Base-by-base conservation (phyloP, 2,888 invertebrate genomes). In the Ferdinandea cuprea region DNA sequence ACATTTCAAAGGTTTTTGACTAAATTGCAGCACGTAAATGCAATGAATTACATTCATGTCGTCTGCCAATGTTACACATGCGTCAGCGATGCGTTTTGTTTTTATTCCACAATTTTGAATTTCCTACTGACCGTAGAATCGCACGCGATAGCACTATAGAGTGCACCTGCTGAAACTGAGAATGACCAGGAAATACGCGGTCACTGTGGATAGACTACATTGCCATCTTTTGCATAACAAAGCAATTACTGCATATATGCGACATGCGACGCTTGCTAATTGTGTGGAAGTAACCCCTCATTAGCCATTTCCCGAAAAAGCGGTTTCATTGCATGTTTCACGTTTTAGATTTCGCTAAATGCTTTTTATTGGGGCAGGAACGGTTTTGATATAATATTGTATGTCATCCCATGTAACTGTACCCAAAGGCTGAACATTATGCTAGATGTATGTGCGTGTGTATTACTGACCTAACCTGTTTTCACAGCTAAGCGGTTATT, bases 201-300 rank as follows among this genome's bases (percentile, higher is more conserved):
- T 30, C 17, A 68, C 25, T 15, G n/a, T n/a, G 37, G 50, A 30
- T 52, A 72, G 40, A 46, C 37, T 58, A 46, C 46, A 46, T 48
- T 65, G 40, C 65, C 73, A 65, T 65, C 30, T 65, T 61, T 73
- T 73, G 44, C 65, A 58, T 65, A 58, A 65, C 74, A 74, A 50
- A 40, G 50, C 46, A 59, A 30, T 58, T 58, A 71, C n/a, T 19
- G 11, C 9, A 40, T 32, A 7, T n/a, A 30, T 2, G 50, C 65
- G 28, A 66, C 48, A 66, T 58, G 58, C 73, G 35, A 74, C 30
- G 74, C 40, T 74, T 65, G 48, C 63, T 74, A 42, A 66, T 74
- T 65, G 25, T 40, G n/a, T 65, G 65, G 74, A 56, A 56, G 48
- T 44, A 35, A n/a, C 32, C 72, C 17, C 35, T 44, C 25, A 63